Conservation (phyloP, 2,113 vertebrate genomes). For the Copsychus sechellarum region DNA sequence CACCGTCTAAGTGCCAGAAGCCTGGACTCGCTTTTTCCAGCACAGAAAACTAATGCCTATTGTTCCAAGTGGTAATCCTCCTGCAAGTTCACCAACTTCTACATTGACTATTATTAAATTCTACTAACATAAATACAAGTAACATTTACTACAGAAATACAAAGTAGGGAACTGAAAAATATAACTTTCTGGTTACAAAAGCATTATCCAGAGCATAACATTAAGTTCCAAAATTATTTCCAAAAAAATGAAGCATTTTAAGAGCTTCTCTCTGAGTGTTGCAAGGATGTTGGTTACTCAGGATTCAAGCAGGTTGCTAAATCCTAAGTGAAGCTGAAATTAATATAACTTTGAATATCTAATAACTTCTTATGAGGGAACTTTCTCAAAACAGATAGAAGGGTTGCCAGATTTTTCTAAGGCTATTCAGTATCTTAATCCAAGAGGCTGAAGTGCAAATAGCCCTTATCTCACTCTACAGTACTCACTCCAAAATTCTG, state of each 20-base stretch:
- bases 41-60: neutral
- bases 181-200: neutral
- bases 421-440: neutral
- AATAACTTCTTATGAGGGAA: neutral
- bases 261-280: neutral
- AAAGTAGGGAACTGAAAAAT: neutral
- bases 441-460: neutral
- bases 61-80: neutral
- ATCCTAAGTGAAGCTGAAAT: neutral
- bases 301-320: neutral
- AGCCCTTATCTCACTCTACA: neutral
- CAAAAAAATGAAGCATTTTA: neutral
- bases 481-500: neutral
- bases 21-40: neutral
- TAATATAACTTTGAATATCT: neutral
- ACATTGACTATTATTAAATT: neutral
- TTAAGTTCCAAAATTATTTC: neutral
- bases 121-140: neutral
- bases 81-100: neutral
- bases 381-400: neutral
- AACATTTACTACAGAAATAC: neutral
- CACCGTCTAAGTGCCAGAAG: neutral
- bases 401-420: neutral
- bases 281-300: neutral
- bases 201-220: neutral